Conservation (phyloP, 2,797 vertebrate species). For the Xerus rutilus region DNA sequence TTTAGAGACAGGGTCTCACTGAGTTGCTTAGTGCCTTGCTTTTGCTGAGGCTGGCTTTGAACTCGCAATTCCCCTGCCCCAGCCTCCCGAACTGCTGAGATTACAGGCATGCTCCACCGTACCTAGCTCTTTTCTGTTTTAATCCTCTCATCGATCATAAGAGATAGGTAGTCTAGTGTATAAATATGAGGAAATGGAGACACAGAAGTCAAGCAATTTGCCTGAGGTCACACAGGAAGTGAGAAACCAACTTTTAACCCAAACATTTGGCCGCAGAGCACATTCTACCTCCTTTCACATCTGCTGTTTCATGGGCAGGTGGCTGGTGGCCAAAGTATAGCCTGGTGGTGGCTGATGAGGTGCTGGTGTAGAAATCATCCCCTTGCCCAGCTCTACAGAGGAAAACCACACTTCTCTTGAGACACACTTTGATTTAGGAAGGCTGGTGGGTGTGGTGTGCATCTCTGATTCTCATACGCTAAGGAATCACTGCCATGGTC, state of each 20-base stretch:
- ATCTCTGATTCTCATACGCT: constrained; percentile 3
- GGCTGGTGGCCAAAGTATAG: background rate
- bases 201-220: background rate
- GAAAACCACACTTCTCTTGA: constrained; percentile 25
- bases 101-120: no score
- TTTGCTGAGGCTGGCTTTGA: no score
- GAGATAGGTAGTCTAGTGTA: background rate
- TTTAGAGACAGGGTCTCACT: no score
- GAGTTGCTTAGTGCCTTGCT: no score
- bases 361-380: background rate
- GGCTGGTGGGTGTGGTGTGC: background rate
- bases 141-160: background rate
- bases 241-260: background rate
- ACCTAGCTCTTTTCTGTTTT: background rate
- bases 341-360: background rate
- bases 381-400: background rate
- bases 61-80: no score
- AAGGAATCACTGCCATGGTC: background rate
- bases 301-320: background rate
- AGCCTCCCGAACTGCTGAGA: no score
- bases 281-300: background rate
- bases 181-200: constrained; percentile 10
- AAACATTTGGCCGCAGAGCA: background rate
- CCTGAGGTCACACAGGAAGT: background rate
- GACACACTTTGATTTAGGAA: constrained; percentile 6